These are phyloP conservation scores for Bombus fervidus DNA, from an alignment of 1,140 invertebrate species.

Conservation along the genomic window DNA sequence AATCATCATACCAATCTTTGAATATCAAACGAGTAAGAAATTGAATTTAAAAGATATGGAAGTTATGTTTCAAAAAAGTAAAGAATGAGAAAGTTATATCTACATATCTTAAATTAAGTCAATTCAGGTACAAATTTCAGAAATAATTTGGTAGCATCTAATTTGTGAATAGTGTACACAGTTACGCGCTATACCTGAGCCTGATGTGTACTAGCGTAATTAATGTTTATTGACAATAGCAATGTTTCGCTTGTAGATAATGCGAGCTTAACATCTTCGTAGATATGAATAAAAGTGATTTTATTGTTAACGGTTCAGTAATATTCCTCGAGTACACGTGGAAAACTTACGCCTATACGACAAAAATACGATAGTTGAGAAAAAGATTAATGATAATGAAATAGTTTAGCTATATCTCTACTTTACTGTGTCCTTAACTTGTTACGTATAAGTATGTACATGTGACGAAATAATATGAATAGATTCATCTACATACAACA, in stretches of 20 bases:
- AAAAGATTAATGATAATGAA: neutral
- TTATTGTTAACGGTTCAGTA: neutral
- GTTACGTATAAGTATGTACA: neutral
- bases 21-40: neutral
- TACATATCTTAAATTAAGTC: neutral
- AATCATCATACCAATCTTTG: neutral
- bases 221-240: neutral
- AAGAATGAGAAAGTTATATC: neutral
- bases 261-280: neutral
- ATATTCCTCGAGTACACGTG: too few species aligned
- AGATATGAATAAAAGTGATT: neutral
- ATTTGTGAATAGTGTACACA: neutral
- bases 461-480: conserved; percentile 17
- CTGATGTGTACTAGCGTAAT: neutral
- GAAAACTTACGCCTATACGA: neutral
- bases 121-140: neutral
- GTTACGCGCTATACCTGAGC: neutral
- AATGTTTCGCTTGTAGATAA: neutral
- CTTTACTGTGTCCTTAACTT: neutral
- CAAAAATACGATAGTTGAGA: neutral
- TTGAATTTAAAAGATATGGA: neutral
- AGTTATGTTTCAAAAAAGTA: neutral
- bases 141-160: neutral
- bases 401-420: neutral
- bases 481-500: neutral